Percentiles rank a stretch among this genome's conserved stretches.
phyloP scores from a whole-genome alignment of 2,113 vertebrate species.

The Dasyprocta punctata region DNA sequence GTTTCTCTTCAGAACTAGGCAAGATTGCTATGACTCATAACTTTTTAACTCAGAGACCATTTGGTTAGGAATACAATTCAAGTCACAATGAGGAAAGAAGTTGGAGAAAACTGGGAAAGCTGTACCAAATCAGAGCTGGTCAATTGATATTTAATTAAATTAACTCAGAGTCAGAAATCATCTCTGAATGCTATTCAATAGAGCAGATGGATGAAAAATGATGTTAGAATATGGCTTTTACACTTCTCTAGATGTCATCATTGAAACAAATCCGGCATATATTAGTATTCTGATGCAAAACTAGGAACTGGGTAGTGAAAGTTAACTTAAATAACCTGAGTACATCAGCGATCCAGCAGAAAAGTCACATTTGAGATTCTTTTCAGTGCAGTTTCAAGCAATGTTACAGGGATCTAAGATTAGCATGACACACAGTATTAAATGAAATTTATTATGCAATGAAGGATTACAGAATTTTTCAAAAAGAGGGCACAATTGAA shows the following conservation, averaged over 20 bases:
- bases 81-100: not conserved
- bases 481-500: not conserved
- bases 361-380: not conserved
- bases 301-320: not conserved
- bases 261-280: not conserved
- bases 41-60: not conserved
- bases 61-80: not conserved
- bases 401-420: not conserved
- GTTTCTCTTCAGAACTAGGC: not conserved
- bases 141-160: not conserved
- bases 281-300: not conserved
- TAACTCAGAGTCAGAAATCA: not conserved
- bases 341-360: not conserved
- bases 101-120: not conserved
- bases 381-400: not conserved
- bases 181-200: not conserved
- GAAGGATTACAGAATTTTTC: not conserved
- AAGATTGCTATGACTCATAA: not conserved
- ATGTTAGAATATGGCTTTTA: slow-evolving; percentile 3
- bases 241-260: not conserved
- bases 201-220: not conserved
- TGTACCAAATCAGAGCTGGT: not conserved
- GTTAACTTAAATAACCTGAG: not conserved
- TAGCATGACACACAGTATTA: not conserved
- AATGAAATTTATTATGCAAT: not conserved